Conservation (phyloP, 2,888 invertebrate species). For the Hybos culiciformis region DNA sequence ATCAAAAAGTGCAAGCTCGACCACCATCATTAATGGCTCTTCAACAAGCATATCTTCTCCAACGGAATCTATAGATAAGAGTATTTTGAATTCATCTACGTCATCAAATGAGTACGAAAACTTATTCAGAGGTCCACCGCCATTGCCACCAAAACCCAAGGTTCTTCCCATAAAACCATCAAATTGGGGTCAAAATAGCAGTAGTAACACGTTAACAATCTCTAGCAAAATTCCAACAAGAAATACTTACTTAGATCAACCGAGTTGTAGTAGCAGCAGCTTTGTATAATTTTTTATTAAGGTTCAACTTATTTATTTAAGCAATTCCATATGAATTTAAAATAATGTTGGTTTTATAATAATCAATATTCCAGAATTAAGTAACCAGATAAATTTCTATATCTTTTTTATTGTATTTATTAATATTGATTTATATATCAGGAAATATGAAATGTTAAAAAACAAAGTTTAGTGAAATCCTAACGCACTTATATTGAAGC, state of each 20-base stretch:
- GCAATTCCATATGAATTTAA: too few species aligned
- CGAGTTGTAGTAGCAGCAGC: constrained; percentile 47
- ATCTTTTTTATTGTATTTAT: too few species aligned
- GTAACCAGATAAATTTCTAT: too few species aligned
- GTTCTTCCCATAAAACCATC: constrained; percentile 49
- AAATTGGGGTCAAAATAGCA: constrained; percentile 37
- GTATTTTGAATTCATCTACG: constrained; percentile 3
- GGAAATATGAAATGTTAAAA: too few species aligned
- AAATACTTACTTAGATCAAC: constrained; percentile 45
- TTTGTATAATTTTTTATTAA: constrained; percentile 1
- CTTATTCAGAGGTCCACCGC: constrained; percentile 42
- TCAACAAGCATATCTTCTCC: constrained; percentile 12
- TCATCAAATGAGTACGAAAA: not conserved
- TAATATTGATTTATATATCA: too few species aligned
- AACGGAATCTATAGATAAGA: constrained; percentile 16
- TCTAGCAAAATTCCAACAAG: constrained; percentile 23
- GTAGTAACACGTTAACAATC: constrained; percentile 12
- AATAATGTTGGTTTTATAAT: too few species aligned
- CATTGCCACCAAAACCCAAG: constrained; percentile 62
- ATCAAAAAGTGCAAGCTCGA: constrained; percentile 17
- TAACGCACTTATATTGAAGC: too few species aligned
- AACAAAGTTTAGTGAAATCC: too few species aligned
- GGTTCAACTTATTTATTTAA: not conserved
- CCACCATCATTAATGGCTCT: constrained; percentile 10
- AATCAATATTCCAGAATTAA: not conserved